Conservation (phyloP, 2,113 vertebrate genomes). For the Carassius gibelio region DNA sequence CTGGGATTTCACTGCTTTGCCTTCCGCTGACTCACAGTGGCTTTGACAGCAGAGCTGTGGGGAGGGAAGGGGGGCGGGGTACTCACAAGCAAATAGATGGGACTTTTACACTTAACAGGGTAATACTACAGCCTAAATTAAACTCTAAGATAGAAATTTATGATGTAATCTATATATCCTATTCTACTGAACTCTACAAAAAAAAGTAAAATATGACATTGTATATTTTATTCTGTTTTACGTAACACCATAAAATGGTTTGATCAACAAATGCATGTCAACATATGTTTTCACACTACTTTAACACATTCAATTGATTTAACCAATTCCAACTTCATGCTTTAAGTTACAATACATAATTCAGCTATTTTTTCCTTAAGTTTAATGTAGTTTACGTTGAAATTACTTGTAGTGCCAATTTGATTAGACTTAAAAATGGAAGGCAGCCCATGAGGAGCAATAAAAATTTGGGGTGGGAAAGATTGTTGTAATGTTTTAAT, state of each 20-base stretch:
- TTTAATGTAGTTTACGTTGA: no score
- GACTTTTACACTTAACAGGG: conserved; percentile 30
- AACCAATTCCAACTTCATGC: no score
- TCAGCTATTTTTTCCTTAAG: no score
- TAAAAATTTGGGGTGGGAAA: no score
- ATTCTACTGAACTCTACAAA: not conserved
- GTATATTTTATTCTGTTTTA: no score
- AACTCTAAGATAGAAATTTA: not conserved
- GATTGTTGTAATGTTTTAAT: no score
- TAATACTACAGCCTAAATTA: not conserved
- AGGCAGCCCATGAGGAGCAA: no score
- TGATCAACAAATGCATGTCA: no score
- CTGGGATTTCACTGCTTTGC: conserved; percentile 36
- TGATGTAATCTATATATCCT: not conserved
- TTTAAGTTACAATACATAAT: no score
- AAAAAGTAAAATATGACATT: not conserved
- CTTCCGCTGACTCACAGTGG: conserved; percentile 24
- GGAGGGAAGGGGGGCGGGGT: not conserved
- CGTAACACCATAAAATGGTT: no score
- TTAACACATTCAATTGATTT: no score
- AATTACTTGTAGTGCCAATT: not conserved
- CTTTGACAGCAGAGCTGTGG: conserved; percentile 26
- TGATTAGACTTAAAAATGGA: not conserved
- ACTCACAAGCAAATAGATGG: not conserved
- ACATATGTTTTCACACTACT: no score